A percentile compares a stretch with the other conserved stretches of the same genome.
Conservation (phyloP, 2,113 vertebrate genomes). For the Gymnarchus niloticus region DNA sequence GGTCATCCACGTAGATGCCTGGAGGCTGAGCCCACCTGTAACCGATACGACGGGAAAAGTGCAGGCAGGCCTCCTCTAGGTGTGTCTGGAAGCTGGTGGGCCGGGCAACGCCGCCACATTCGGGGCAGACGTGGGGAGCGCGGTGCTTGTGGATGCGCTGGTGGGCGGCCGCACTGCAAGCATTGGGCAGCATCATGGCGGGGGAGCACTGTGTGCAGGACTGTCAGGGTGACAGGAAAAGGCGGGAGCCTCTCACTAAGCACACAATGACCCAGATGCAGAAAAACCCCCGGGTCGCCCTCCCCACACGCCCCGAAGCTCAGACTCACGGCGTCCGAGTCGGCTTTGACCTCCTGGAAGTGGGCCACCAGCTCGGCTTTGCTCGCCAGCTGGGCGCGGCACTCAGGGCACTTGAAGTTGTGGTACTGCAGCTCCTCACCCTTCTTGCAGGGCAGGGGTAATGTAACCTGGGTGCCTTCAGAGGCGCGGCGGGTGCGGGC, state of each 20-base stretch:
- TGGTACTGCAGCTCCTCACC: constrained; percentile 58
- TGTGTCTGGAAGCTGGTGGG: constrained; percentile 70
- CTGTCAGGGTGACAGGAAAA: constrained; percentile 46
- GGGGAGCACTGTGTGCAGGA: constrained; percentile 77
- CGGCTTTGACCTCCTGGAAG: constrained; percentile 73
- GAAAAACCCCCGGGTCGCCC: background rate
- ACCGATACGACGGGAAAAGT: constrained; percentile 85
- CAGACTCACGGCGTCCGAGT: constrained; percentile 52
- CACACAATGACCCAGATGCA: background rate
- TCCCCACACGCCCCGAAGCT: background rate
- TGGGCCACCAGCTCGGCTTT: constrained; percentile 76
- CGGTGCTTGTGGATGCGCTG: constrained; percentile 81
- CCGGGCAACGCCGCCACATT: constrained; percentile 78
- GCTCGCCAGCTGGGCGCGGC: constrained; percentile 76
- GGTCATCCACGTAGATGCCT: no score
- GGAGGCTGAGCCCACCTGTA: constrained; percentile 70
- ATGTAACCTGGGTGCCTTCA: constrained; percentile 33
- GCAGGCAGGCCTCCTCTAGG: constrained; percentile 78
- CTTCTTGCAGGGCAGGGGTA: constrained; percentile 43
- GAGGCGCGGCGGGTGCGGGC: background rate
- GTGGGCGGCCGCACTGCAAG: constrained; percentile 81
- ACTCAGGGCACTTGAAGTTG: constrained; percentile 81
- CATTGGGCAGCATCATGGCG: constrained; percentile 81
- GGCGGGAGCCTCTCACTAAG: background rate
- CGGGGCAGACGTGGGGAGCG: constrained; percentile 81